Percentiles rank a stretch among this genome's conserved stretches.
Evolutionary conservation across 2,888 invertebrate genomes (phyloP).

Genomic region (Agrotis ipsilon): DNA sequence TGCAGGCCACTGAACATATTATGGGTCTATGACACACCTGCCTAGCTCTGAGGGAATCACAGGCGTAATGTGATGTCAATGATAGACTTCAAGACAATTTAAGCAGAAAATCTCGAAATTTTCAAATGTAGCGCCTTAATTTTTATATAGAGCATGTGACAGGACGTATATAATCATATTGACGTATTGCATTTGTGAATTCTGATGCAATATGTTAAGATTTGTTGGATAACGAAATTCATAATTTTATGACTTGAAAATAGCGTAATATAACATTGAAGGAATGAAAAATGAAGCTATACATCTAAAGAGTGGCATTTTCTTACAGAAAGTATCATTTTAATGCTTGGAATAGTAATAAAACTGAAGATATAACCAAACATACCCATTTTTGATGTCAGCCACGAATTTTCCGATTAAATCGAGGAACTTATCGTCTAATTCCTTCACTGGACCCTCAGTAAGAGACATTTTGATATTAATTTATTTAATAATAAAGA

Average conservation of each 20-base stretch:
- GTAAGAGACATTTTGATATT: constrained; percentile 70
- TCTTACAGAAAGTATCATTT: background rate
- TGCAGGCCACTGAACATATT: too few relatives aligned
- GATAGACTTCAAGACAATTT: too few relatives aligned
- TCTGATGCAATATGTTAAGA: constrained; percentile 46
- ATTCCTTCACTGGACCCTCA: constrained; percentile 68
- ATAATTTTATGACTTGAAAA: constrained; percentile 5
- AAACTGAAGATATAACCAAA: constrained; percentile 38
- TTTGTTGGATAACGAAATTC: background rate
- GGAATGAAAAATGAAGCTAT: background rate
- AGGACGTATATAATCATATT: background rate
- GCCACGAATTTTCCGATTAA: constrained; percentile 81
- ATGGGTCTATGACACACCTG: too few relatives aligned
- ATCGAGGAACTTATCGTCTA: constrained; percentile 78
- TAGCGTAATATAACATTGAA: background rate
- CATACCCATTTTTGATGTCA: constrained; percentile 78
- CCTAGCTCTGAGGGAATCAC: too few relatives aligned
- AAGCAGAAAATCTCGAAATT: background rate
- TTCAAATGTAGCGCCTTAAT: background rate
- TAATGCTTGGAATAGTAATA: background rate
- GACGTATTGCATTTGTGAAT: constrained; percentile 36
- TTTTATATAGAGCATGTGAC: background rate
- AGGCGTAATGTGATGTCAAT: too few relatives aligned
- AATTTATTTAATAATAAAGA: background rate
- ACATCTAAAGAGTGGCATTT: background rate